Evolutionary conservation across 2,888 invertebrate genomes (phyloP).

Genomic region (Cyclophora albipunctata): DNA sequence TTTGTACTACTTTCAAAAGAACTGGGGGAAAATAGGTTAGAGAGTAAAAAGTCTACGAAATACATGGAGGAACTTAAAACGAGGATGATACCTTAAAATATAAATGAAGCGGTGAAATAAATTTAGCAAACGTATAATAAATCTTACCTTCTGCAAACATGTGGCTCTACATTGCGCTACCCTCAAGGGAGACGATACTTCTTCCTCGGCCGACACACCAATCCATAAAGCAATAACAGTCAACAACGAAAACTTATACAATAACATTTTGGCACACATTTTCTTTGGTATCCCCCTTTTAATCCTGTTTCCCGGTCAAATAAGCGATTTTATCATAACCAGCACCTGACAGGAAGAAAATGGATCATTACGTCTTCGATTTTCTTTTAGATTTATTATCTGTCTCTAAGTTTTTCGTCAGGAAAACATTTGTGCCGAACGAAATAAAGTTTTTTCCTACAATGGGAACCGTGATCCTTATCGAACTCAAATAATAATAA

Average conservation of each 20-base stretch:
- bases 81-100: no score
- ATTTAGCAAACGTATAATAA: no score
- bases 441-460: slow-evolving; percentile 24
- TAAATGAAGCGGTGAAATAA: no score
- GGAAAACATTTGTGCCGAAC: slow-evolving; percentile 34
- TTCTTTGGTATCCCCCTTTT: slow-evolving; percentile 65
- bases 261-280: slow-evolving; percentile 75
- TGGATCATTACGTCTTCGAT: slow-evolving; percentile 50
- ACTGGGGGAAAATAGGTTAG: no score
- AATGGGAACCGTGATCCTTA: slow-evolving; percentile 26
- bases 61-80: no score
- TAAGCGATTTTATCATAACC: slow-evolving; percentile 62
- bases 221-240: slow-evolving; percentile 63
- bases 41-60: no score
- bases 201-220: slow-evolving; percentile 76
- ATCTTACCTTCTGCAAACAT: slow-evolving; percentile 80
- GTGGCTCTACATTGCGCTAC: slow-evolving; percentile 84
- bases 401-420: slow-evolving; percentile 37
- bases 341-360: slow-evolving; percentile 47
- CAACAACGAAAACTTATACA: slow-evolving; percentile 68
- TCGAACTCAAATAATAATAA: slow-evolving; percentile 23
- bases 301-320: slow-evolving; percentile 44
- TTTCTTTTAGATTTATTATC: slow-evolving; percentile 32
- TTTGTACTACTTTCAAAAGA: no score
- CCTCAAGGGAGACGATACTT: slow-evolving; percentile 81